Percentiles rank a stretch among this genome's conserved stretches.
Evolutionary conservation across 2,113 vertebrate species (phyloP).

Genomic region (Chinchilla lanigera): DNA sequence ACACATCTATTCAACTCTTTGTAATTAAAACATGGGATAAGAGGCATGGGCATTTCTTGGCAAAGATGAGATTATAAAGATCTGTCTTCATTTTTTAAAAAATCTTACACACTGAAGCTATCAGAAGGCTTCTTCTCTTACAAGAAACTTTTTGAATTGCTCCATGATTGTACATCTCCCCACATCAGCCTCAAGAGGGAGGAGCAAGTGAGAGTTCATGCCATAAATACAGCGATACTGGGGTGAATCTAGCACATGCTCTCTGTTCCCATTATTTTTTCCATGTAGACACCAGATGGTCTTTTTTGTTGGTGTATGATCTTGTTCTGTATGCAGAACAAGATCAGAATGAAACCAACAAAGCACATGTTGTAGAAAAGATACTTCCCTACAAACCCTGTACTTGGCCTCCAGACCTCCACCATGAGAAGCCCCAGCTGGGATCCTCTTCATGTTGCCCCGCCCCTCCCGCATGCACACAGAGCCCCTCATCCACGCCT

Average conservation of each 20-base stretch:
- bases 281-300: constrained; percentile 26
- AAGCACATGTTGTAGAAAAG: background rate
- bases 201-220: background rate
- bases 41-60: background rate
- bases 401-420: background rate
- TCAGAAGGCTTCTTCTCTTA: background rate
- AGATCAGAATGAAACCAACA: background rate
- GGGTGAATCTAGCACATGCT: background rate
- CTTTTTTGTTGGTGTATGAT: background rate
- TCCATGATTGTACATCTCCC: background rate
- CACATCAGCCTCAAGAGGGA: background rate
- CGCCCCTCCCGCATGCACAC: fast-evolving
- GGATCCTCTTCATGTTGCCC: background rate
- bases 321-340: background rate
- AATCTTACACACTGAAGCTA: background rate
- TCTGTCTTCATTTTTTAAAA: background rate
- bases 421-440: background rate
- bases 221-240: background rate
- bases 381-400: background rate
- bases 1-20: background rate
- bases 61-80: background rate
- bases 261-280: background rate
- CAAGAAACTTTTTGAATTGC: background rate
- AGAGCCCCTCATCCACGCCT: fast-evolving
- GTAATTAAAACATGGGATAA: background rate